Evolutionary conservation across 1,140 invertebrate genomes (phyloP), one percentile per base, ranked within the genome.

Genomic region (Apis dorsata): DNA sequence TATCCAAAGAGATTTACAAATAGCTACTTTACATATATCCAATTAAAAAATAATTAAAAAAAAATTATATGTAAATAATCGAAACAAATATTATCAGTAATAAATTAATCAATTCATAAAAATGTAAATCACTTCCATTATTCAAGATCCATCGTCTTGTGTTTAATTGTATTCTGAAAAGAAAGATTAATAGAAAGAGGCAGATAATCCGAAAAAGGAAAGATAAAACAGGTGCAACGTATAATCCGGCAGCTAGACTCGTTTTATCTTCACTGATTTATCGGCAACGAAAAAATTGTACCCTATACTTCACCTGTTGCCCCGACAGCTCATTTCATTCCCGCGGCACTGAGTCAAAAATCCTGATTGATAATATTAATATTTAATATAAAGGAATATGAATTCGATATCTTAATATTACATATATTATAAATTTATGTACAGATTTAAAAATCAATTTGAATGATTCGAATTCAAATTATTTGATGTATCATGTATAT

Each of bases 251-350:
- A 70, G 73, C 83, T 85, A 85, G 83, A 71, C 73, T 60, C 79
- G 51, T 44, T 65, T 85, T 81, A 85, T 85, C 83, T 85, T 70
- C 72, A 53, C 72, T 85, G 83, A 85, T 82, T 85, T 82, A 85
- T 85, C 83, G 81, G 57, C 28, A 28, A 63, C 21, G 69, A 76
- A 84, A 66, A 81, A 84, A 84, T 71, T 81, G 79, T 71, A 53
- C 59, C 72, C 44, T 85, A 65, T 28, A 76, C 65, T 85, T 85
- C 83, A 85, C 79, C 79, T 85, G 83, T 76, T 84, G 71, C 57
- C 83, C 34, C 55, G 53, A 34, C 49, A 21, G 57, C 49, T 51
- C 62, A 44, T 34, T 51, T 59, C 21, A 21, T 66, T 57, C 77
- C 49, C 44, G 13, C 34, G 21, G 55, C 17, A 49, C 4, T n/a